phyloP scores from a whole-genome alignment of 2,888 invertebrate species.

The Cloeon dipterum region DNA sequence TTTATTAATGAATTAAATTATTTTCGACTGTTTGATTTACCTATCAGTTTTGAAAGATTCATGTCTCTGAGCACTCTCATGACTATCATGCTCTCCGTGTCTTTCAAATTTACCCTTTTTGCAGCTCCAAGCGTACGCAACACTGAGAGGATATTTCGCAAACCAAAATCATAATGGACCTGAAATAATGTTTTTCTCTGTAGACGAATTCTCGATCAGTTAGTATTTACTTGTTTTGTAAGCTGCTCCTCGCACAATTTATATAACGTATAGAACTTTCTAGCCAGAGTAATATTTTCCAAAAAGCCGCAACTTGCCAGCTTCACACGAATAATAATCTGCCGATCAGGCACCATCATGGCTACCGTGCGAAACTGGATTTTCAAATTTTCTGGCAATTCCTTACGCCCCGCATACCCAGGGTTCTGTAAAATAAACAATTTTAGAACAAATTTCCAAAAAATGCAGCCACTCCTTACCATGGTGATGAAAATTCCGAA shows the following conservation, averaged over 20 bases:
- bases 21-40: slow-evolving; percentile 11
- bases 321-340: slow-evolving; percentile 92
- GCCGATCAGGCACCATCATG: slow-evolving; percentile 97
- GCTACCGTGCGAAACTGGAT: slow-evolving; percentile 94
- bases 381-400: slow-evolving; percentile 89
- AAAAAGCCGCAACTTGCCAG: slow-evolving; percentile 88
- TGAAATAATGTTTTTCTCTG: slow-evolving; percentile 13
- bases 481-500: slow-evolving; percentile 95
- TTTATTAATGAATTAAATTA: too few relatives aligned
- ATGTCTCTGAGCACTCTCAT: slow-evolving; percentile 91
- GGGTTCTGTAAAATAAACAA: slow-evolving; percentile 54
- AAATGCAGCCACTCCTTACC: slow-evolving; percentile 27
- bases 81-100: slow-evolving; percentile 86
- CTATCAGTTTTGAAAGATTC: slow-evolving; percentile 88
- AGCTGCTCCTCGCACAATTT: slow-evolving; percentile 93
- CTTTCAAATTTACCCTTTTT: slow-evolving; percentile 74
- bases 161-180: slow-evolving; percentile 94
- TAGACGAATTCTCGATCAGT: background rate
- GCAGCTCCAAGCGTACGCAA: slow-evolving; percentile 78
- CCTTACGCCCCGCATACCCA: slow-evolving; percentile 89
- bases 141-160: slow-evolving; percentile 87
- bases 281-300: slow-evolving; percentile 80
- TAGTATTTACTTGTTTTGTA: slow-evolving; percentile 62
- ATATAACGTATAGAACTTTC: slow-evolving; percentile 91
- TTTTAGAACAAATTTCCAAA: background rate